Evolutionary conservation across 2,888 invertebrate species (phyloP), one percentile per base, ranked within the genome.

Genomic region (Morinoia aosen): DNA sequence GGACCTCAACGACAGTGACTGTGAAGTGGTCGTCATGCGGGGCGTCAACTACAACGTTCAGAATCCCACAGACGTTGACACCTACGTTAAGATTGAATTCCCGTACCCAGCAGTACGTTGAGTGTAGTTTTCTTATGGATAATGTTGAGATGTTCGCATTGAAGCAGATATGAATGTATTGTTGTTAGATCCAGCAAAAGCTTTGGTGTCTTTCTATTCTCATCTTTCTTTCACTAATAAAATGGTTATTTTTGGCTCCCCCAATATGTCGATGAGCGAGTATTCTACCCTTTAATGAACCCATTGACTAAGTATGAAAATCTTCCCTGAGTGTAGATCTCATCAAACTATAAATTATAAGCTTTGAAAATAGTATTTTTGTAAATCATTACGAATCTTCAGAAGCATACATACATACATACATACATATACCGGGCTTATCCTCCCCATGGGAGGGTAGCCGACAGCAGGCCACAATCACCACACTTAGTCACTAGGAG

Each of bases 71-170:
- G 99, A 99, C 96, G 98, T 99, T 58, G 99, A 99, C 97, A 99
- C 99, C 0, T 99, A 98, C 97, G 98, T 99, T 25, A 98, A 98
- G 97, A 98, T 98, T 97, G 99, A 99, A 97, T 99, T 99, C 97
- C 99, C 99, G 0, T 99, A 98, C 97, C 99, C 99, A 56, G 98
- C 98, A 97, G 98, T 98, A 97, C 97, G 98, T 97, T 96, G 88
- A 76, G 8, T 33, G 33, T 76, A 33, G 25, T 8, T 76, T 16
- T 95, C 58, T 91, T 0, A 2, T 76, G 76, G 25, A 33, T 19
- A 76, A 76, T 1, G 8, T 40, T 57, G 56, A 95, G 1, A 33
- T 3, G 25, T 33, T 2, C 25, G 76, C 25, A 25, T 76, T 76
- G 76, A 25, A 19, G 33, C 33, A 76, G 25, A 76, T 76, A 33